A percentile compares a stretch with the other conserved stretches of the same genome.
phyloP scores from a whole-genome alignment of 2,888 invertebrate genomes.

The Imbricaverruca yamaguchii region DNA sequence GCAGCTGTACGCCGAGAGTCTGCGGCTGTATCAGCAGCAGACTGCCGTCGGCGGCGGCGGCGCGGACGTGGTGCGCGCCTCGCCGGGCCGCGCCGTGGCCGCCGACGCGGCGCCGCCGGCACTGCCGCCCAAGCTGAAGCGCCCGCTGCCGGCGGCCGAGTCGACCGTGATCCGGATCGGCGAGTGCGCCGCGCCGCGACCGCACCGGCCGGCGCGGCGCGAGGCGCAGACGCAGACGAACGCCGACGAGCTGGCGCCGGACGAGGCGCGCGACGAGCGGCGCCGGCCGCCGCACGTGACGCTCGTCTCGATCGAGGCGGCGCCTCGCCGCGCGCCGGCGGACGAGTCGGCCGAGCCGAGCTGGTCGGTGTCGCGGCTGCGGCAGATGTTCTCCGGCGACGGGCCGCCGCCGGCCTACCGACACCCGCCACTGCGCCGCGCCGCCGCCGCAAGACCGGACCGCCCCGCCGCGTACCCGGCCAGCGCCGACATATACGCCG shows the following conservation, averaged over 20 bases:
- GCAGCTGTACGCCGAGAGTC: conserved; percentile 36
- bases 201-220: conserved; percentile 31
- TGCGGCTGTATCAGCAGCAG: conserved; percentile 33
- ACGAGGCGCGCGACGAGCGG: not conserved
- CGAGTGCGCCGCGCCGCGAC: conserved; percentile 29
- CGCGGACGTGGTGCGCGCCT: conserved; percentile 31
- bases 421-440: too few species aligned
- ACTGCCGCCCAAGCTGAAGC: conserved; percentile 35
- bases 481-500: too few species aligned
- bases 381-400: conserved; percentile 35
- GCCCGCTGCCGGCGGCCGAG: conserved; percentile 41
- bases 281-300: conserved; percentile 30
- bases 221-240: conserved; percentile 33
- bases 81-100: conserved; percentile 33
- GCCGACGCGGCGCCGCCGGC: conserved; percentile 35
- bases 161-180: conserved; percentile 30
- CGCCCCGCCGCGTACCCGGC: too few species aligned
- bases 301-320: conserved; percentile 35
- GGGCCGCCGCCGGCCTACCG: too few species aligned
- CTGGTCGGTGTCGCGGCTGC: conserved; percentile 39
- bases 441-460: too few species aligned
- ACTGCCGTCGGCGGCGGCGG: conserved; percentile 11
- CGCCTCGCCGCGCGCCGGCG: too few species aligned
- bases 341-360: conserved; percentile 35
- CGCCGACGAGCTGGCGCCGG: conserved; percentile 32